Evolutionary conservation across 2,797 vertebrate genomes (phyloP), one percentile per base, ranked within the genome.

Genomic region (Geotria australis): DNA sequence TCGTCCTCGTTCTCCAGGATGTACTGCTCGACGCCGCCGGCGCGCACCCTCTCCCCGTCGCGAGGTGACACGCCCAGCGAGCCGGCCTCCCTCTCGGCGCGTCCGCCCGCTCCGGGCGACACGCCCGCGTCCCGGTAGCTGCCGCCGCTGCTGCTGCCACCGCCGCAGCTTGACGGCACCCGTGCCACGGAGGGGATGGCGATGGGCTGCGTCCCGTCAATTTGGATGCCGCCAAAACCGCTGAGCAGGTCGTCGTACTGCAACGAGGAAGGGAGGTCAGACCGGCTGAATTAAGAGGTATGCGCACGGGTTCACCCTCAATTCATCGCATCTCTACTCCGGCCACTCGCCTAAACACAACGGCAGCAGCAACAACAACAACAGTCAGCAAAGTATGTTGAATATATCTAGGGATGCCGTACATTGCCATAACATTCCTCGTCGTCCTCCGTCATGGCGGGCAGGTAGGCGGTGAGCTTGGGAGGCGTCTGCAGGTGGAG

Each of bases 371-470:
- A 38, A 24, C 6, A n/a, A n/a, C n/a, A n/a, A n/a, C n/a, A 38
- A 24, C 24, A 38, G 38, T 24, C 24, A 38, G 24, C 24, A 53
- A 9, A 53, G 14, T 51, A 57, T 38, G 10, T 11, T 6, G 10
- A 11, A 14, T 15, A 24, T 24, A 49, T 11, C 6, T 47, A 47
- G 3, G 8, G 15, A 13, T 11, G 7, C 65, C 77, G 73, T 72
- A 96, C 91, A 8, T 98, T 98, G 71, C 91, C 91, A 2, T 98
- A 98, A 74, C 88, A 98, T 70, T 98, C 91, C 67, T 98, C 91
- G 11, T 98, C 91, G 47, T 98, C 89, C 63, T 98, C 91, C 1
- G 89, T 94, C 91, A 98, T 98, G 56, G 91, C 91, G 2, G 89
- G 91, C 64, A 98, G 70, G 67, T 95, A 98, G 0, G 91, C 83